Percentiles rank a stretch among this genome's conserved stretches.
Evolutionary conservation across 1,140 invertebrate species (phyloP).

Genomic region (Drosophila guanche): DNA sequence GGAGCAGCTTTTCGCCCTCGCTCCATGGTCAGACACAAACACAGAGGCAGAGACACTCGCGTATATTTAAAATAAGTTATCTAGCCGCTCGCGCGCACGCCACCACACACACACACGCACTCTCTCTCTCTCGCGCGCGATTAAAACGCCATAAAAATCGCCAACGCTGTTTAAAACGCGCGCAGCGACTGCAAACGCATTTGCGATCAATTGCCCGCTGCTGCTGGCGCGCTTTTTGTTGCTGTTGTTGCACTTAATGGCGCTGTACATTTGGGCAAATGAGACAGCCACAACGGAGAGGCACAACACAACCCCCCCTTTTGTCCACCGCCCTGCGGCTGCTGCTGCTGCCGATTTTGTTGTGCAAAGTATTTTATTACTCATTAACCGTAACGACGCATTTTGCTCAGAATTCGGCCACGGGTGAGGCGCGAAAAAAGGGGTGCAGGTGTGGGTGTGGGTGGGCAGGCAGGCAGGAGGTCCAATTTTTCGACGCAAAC

Average conservation of each 20-base stretch:
- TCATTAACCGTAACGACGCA: slow-evolving; percentile 80
- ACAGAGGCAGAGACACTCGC: neutral
- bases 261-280: slow-evolving; percentile 67
- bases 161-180: slow-evolving; percentile 68
- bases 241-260: slow-evolving; percentile 57
- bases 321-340: slow-evolving; percentile 13
- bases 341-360: slow-evolving; percentile 31
- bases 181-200: slow-evolving; percentile 45
- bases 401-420: slow-evolving; percentile 64
- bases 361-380: slow-evolving; percentile 81
- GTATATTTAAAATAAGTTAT: slow-evolving; percentile 35
- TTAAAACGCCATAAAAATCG: slow-evolving; percentile 80
- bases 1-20: slow-evolving; percentile 26
- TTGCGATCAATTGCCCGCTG: slow-evolving; percentile 33
- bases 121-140: slow-evolving; percentile 39
- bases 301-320: slow-evolving; percentile 34
- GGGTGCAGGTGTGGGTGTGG: slow-evolving; percentile 18
- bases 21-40: slow-evolving; percentile 1
- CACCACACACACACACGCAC: too few relatives aligned
- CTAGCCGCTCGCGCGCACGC: slow-evolving; percentile 34
- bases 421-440: slow-evolving; percentile 17
- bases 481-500: slow-evolving; percentile 63
- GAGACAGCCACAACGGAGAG: slow-evolving; percentile 5
- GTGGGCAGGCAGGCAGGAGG: slow-evolving; percentile 25
- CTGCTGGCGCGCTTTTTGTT: slow-evolving; percentile 11